Evolutionary conservation across 2,797 vertebrate genomes (phyloP).

Genomic region (Neomorphus geoffroyi): DNA sequence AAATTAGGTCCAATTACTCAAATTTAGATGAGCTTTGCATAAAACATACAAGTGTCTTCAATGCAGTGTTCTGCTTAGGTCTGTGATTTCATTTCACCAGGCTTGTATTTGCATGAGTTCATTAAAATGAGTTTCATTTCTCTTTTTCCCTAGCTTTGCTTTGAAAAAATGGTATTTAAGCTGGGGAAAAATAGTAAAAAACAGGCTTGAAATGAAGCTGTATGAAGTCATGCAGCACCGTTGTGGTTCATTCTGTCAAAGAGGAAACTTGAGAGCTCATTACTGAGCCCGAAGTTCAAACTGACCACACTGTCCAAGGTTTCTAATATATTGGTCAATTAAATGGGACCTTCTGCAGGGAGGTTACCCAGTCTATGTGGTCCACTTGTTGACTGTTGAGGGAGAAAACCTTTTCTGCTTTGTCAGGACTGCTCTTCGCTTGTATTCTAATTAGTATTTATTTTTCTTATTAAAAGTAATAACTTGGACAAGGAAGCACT

Average conservation of each 20-base stretch:
- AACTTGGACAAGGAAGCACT: neutral
- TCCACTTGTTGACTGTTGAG: neutral
- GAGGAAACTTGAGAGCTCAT: constrained; percentile 13
- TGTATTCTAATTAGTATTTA: constrained; percentile 43
- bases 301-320: neutral
- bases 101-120: constrained; percentile 61
- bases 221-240: neutral
- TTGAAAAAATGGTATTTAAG: constrained; percentile 53
- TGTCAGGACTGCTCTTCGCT: neutral
- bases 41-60: constrained; percentile 66
- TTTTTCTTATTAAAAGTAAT: constrained; percentile 43
- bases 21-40: constrained; percentile 69
- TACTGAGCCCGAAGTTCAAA: constrained; percentile 44
- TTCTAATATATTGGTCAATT: constrained; percentile 5
- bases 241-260: neutral
- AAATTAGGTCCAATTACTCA: constrained; percentile 68
- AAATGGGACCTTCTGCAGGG: neutral
- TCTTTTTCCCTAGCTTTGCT: neutral
- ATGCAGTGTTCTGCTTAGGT: constrained; percentile 58
- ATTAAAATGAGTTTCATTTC: constrained; percentile 56
- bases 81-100: constrained; percentile 62
- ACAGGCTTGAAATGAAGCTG: neutral
- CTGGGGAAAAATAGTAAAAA: constrained; percentile 38
- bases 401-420: constrained; percentile 1
- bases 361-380: neutral